Evolutionary conservation across 2,888 invertebrate species (phyloP), one percentile per base, ranked within the genome.

Genomic region (Latheticus oryzae): DNA sequence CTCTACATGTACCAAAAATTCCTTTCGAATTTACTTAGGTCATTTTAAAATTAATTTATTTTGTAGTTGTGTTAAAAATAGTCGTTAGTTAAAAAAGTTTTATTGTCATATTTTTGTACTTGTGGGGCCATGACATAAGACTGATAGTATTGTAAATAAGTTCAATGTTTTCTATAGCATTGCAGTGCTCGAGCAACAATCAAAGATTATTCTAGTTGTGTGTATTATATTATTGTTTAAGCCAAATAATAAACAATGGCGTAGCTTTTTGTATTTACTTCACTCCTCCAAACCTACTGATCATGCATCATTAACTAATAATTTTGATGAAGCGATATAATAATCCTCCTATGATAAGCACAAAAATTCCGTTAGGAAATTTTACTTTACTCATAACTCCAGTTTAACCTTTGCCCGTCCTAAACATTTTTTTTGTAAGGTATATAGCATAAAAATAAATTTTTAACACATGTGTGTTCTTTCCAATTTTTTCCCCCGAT

Each of bases 91-190:
- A 19, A 11, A 12, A 19, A 23, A 23, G 38, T 38, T 30, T 19
- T 38, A 38, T 48, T 50, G 37, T 38, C 38, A 50, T 50, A 50
- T 50, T 50, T 50, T 50, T 50, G 11, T 50, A 50, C 37, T 56
- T 60, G 66, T 59, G 70, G 71, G 73, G 64, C 72, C 73, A 72
- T 48, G 47, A 65, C 60, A 63, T 58, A 71, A 72, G 73, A 73
- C 73, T 73, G 73, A 38, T 73, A 5, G 32, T 32, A 32, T 63
- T 71, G 68, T 63, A 70, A 47, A 63, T 61, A 61, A 53, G 32
- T 63, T 35, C 23, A 13, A 33, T 47, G 47, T 61, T 63, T 57
- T 53, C 35, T 56, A 32, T 60, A 60, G 56, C 60, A 57, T 64
- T 60, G 57, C 30, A 47, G 21, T 26, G 48, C 56, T 57, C 50